Conservation (phyloP, 2,797 vertebrate genomes). For the Macroramphosus scolopax region DNA sequence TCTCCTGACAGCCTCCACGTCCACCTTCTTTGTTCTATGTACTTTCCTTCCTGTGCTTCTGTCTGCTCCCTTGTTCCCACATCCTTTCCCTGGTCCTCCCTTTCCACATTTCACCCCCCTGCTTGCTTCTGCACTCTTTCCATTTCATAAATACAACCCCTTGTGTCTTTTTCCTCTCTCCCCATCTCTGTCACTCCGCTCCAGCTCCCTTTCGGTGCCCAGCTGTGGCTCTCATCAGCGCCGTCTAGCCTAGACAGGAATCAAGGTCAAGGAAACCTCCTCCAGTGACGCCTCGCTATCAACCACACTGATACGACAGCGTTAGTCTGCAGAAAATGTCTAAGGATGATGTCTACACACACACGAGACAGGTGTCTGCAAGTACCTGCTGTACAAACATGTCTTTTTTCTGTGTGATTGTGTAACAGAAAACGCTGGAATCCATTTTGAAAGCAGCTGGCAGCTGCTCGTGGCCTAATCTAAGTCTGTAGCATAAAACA, state of each 20-base stretch:
- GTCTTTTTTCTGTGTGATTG: conserved; percentile 20
- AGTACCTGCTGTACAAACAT: not conserved
- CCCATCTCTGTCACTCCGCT: conserved; percentile 8
- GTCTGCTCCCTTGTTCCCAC: conserved; percentile 21
- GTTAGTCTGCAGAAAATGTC: conserved; percentile 14
- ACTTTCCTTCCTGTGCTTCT: conserved; percentile 3
- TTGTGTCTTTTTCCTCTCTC: conserved; percentile 10
- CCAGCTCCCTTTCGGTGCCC: conserved; percentile 29
- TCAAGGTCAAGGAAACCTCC: conserved; percentile 57
- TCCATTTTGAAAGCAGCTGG: conserved; percentile 51
- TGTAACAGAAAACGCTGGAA: conserved; percentile 33
- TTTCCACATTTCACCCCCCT: conserved; percentile 5
- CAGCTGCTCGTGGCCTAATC: conserved; percentile 42
- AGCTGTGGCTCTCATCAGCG: conserved; percentile 47
- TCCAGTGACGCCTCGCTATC: conserved; percentile 31
- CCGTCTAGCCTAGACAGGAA: conserved; percentile 44
- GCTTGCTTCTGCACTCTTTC: conserved; percentile 9
- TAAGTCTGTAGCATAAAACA: conserved; percentile 56
- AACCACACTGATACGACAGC: conserved; percentile 31
- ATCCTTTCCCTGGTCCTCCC: not conserved
- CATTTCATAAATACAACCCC: conserved; percentile 6
- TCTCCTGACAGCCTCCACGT: conserved; percentile 3
- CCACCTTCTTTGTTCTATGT: conserved; percentile 1
- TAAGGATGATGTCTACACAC: not conserved
- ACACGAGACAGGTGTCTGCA: not conserved